Percentiles rank a stretch among this genome's conserved stretches.
Conservation (phyloP, 1,140 invertebrate genomes). For the Brachionus rubens region DNA sequence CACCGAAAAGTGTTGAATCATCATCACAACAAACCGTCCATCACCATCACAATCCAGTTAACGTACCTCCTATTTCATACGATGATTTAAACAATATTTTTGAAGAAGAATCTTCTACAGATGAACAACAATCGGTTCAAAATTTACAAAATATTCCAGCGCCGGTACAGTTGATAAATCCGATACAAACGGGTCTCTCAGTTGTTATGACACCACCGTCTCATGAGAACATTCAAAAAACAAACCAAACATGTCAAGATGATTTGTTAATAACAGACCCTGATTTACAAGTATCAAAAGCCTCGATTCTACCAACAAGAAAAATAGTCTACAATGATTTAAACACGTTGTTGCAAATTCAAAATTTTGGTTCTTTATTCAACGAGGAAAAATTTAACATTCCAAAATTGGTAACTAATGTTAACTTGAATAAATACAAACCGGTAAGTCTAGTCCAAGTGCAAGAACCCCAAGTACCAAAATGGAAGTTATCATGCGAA, state of each 20-base stretch:
- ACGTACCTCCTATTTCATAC: neutral
- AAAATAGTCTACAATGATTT: neutral
- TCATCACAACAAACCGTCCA: neutral
- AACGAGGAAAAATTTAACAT: neutral
- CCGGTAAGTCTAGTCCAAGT: neutral
- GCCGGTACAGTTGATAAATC: constrained; percentile 12
- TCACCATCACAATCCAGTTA: neutral
- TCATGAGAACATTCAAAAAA: constrained; percentile 18
- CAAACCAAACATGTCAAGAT: neutral
- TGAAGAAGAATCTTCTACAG: constrained; percentile 36
- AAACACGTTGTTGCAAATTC: neutral
- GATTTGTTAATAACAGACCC: neutral
- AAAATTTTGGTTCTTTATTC: constrained; percentile 3
- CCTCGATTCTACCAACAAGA: neutral
- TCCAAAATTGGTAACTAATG: neutral
- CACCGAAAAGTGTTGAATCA: constrained; percentile 32
- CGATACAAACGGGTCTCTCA: constrained; percentile 4
- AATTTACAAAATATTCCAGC: neutral
- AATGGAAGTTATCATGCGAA: neutral
- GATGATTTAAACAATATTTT: constrained; percentile 45
- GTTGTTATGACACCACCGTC: constrained; percentile 40
- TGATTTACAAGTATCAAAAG: neutral
- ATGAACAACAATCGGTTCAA: neutral
- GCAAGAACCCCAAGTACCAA: neutral
- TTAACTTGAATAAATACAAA: neutral